These are phyloP conservation scores for Hippopotamus amphibius DNA, from an alignment of 2,113 vertebrate genomes.

Conservation along the genomic window DNA sequence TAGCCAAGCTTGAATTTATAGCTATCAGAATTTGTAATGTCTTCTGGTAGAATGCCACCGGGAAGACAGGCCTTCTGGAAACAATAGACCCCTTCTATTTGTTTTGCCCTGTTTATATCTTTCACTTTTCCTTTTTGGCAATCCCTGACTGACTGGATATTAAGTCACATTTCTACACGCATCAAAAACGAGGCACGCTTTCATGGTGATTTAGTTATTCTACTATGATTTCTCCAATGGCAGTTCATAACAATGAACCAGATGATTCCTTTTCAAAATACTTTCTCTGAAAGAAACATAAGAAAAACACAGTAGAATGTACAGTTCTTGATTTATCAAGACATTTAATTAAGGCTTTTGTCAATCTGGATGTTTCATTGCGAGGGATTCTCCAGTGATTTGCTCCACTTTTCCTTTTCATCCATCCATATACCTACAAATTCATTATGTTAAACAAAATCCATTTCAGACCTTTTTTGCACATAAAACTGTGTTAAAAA, in stretches of 20 bases:
- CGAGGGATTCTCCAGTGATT: not conserved
- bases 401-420: not conserved
- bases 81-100: accelerated
- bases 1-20: not conserved
- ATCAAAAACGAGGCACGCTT: not conserved
- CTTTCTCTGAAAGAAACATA: not conserved
- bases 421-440: not conserved
- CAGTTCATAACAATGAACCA: not conserved
- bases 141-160: not conserved
- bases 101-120: not conserved
- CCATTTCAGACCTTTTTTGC: not conserved
- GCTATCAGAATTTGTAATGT: not conserved
- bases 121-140: not conserved
- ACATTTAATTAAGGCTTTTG: not conserved
- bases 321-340: not conserved
- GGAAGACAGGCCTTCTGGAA: not conserved
- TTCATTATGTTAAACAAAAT: not conserved
- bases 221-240: not conserved
- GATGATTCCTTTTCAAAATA: not conserved
- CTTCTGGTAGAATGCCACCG: not conserved
- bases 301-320: not conserved
- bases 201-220: not conserved
- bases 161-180: not conserved
- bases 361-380: not conserved
- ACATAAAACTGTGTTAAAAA: not conserved